These are phyloP conservation scores for Drosophila mulleri DNA, from an alignment of 2,888 invertebrate species.

Conservation along the genomic window DNA sequence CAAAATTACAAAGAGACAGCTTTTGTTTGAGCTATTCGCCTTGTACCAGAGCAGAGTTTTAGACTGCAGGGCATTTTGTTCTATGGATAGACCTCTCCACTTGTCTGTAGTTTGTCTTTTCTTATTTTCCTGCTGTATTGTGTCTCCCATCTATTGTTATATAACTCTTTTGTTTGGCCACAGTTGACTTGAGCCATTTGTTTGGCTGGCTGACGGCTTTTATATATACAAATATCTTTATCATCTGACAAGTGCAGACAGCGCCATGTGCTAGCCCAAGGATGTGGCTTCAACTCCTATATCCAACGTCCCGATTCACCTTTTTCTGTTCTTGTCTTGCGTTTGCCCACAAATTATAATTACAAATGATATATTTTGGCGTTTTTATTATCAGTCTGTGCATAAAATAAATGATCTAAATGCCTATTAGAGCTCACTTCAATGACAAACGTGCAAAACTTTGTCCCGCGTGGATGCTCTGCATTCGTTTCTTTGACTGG, in stretches of 20 bases:
- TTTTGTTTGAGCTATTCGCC: conserved; percentile 30
- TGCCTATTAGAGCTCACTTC: conserved; percentile 59
- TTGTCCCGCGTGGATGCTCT: conserved; percentile 32
- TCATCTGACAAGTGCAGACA: conserved; percentile 65
- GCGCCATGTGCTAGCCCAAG: conserved; percentile 2
- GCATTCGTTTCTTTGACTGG: not conserved
- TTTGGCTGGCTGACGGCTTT: conserved; percentile 40
- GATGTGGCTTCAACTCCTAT: conserved; percentile 9
- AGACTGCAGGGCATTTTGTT: conserved; percentile 42
- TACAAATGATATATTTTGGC: conserved; percentile 73
- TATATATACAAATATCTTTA: conserved; percentile 50
- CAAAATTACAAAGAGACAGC: conserved; percentile 19
- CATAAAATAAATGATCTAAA: conserved; percentile 67
- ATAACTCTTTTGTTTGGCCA: conserved; percentile 73
- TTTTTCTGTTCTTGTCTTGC: not conserved
- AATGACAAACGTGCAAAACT: conserved; percentile 64
- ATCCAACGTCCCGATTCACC: not conserved
- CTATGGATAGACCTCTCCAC: conserved; percentile 18
- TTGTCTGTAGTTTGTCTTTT: conserved; percentile 18
- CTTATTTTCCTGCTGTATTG: conserved; percentile 1
- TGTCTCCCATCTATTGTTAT: conserved; percentile 55
- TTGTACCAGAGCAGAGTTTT: conserved; percentile 1
- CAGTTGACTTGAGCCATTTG: conserved; percentile 71
- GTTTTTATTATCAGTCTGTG: conserved; percentile 69
- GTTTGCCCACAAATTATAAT: conserved; percentile 66